Percentiles rank a stretch among this genome's conserved stretches.
Evolutionary conservation across 2,888 invertebrate species (phyloP).

Genomic region (Syrista parreyssii): DNA sequence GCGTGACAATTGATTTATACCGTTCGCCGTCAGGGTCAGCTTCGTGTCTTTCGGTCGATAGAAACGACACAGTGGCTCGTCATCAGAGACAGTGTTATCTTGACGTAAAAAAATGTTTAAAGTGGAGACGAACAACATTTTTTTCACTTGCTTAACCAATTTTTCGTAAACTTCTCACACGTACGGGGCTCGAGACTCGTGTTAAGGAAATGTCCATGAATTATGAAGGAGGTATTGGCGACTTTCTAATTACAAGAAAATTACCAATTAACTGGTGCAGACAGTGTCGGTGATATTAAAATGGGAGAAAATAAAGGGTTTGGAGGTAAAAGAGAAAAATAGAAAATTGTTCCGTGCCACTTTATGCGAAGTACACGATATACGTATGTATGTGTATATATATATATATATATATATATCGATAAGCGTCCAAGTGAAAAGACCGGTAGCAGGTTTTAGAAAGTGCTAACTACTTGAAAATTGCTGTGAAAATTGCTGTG

Average conservation of each 20-base stretch:
- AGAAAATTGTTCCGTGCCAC: neutral
- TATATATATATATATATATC: too few relatives aligned
- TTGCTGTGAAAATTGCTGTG: too few relatives aligned
- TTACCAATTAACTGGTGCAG: neutral
- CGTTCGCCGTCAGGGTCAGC: neutral
- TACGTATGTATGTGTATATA: too few relatives aligned
- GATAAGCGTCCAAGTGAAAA: too few relatives aligned
- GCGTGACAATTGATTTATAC: slow-evolving; percentile 19
- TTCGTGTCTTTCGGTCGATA: neutral
- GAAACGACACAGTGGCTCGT: neutral
- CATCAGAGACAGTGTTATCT: neutral
- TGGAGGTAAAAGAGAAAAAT: neutral
- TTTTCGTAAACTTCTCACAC: neutral
- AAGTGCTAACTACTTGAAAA: neutral
- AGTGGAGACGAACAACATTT: neutral
- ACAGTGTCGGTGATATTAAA: neutral
- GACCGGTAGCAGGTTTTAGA: neutral
- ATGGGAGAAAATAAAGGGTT: neutral
- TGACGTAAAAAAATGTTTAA: neutral
- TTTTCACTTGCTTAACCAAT: neutral
- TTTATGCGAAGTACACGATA: neutral
- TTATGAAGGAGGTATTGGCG: neutral
- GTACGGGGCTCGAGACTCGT: neutral
- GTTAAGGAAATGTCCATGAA: neutral
- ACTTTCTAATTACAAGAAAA: neutral